These are phyloP conservation scores for Cyanoderma ruficeps DNA, from an alignment of 2,113 vertebrate species.

Conservation along the genomic window DNA sequence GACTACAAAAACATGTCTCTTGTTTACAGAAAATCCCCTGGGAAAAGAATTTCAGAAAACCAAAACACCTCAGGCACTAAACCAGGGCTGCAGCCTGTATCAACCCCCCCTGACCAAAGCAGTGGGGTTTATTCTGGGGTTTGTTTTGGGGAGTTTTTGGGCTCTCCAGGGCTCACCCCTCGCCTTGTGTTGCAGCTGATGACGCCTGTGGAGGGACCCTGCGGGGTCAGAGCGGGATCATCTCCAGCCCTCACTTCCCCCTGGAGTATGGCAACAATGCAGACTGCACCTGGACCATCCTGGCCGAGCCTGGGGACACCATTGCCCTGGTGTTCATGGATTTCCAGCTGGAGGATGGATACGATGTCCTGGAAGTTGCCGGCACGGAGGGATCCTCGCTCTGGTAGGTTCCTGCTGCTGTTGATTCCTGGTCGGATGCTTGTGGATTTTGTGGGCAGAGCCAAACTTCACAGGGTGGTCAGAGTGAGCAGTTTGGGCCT, in stretches of 20 bases:
- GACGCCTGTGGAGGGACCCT: constrained; percentile 95
- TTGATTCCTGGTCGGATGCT: fast-evolving
- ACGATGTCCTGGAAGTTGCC: constrained; percentile 94
- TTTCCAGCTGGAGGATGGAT: constrained; percentile 97
- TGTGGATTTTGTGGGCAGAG: neutral
- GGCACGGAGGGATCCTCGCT: constrained; percentile 94
- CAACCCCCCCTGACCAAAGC: neutral
- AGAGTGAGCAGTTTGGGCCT: neutral
- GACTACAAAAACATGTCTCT: too few species aligned
- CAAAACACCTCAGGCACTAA: too few species aligned
- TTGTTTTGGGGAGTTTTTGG: fast-evolving
- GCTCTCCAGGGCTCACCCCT: neutral
- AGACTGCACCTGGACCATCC: constrained; percentile 98
- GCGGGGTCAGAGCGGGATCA: constrained; percentile 93
- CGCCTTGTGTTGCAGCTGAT: constrained; percentile 67
- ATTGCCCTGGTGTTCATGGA: constrained; percentile 96
- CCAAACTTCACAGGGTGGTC: fast-evolving
- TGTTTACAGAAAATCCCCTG: too few species aligned
- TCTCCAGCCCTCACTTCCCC: constrained; percentile 95
- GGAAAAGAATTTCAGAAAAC: too few species aligned
- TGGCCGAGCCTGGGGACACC: constrained; percentile 96
- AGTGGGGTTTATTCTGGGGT: neutral
- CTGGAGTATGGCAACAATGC: constrained; percentile 94
- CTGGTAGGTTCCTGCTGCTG: constrained; percentile 80
- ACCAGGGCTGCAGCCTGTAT: too few species aligned